Conservation (phyloP, 2,113 vertebrate genomes). For the Chrysemys picta region DNA sequence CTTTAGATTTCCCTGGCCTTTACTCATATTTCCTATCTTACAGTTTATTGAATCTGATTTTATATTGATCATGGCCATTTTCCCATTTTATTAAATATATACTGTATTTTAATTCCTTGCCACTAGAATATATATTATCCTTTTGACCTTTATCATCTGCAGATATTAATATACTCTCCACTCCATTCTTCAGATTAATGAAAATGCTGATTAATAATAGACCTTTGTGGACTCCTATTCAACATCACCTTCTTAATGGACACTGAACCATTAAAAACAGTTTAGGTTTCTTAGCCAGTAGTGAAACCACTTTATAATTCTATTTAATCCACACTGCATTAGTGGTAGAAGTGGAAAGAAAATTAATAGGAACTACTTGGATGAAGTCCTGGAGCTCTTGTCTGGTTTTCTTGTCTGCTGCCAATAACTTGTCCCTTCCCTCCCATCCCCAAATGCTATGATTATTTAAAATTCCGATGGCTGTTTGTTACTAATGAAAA, state of each 20-base stretch:
- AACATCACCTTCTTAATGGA: not conserved
- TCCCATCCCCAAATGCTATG: not conserved
- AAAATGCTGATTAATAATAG: not conserved
- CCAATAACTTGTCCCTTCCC: not conserved
- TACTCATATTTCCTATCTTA: not conserved
- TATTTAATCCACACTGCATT: not conserved
- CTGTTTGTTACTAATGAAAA: not conserved
- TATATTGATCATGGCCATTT: not conserved
- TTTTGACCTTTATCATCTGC: not conserved
- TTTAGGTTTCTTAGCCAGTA: not conserved
- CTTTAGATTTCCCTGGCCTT: not conserved
- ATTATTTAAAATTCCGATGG: not conserved
- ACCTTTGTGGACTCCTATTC: not conserved
- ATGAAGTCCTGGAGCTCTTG: not conserved
- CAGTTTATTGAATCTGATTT: not conserved
- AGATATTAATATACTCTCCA: not conserved
- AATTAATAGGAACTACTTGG: not conserved
- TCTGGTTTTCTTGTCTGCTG: not conserved
- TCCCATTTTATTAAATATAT: not conserved
- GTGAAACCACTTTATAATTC: not conserved
- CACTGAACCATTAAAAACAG: not conserved
- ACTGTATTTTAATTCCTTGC: not conserved
- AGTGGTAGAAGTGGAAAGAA: not conserved
- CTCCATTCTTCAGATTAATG: slow-evolving; percentile 38
- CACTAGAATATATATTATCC: not conserved